Conservation (phyloP, 2,797 vertebrate species). For the Crocodylus rhombifer region DNA sequence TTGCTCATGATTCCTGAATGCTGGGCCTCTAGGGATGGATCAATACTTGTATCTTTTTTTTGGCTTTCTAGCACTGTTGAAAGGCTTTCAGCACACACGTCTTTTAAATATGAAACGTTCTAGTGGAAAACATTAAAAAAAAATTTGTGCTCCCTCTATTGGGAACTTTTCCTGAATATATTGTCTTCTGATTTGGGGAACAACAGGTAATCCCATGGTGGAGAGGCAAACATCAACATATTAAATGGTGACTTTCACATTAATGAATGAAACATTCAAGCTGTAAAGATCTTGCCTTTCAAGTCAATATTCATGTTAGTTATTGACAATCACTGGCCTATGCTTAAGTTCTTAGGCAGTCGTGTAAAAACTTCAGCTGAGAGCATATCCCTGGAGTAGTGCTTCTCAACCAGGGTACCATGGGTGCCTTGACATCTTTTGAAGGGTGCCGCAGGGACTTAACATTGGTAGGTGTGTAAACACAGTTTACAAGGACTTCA, state of each 20-base stretch:
- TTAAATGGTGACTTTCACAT: background rate
- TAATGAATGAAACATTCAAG: background rate
- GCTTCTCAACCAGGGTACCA: too few species aligned
- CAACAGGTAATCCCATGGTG: background rate
- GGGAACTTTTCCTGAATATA: too few species aligned
- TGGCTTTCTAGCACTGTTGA: background rate
- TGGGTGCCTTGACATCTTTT: too few species aligned
- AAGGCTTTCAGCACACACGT: background rate
- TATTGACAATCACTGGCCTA: background rate
- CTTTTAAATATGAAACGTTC: background rate
- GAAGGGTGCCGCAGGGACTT: too few species aligned
- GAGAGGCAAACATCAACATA: background rate
- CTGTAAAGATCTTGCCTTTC: background rate
- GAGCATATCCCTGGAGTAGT: too few species aligned
- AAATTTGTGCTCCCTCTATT: fast-evolving
- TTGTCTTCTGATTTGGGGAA: too few species aligned
- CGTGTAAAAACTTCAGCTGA: too few species aligned
- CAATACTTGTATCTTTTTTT: background rate
- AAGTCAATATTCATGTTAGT: background rate
- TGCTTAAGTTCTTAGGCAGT: background rate
- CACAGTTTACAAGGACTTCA: background rate
- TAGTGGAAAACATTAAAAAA: background rate
- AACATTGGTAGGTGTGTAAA: too few species aligned
- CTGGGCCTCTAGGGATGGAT: background rate
- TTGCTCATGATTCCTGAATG: constrained; percentile 44